Evolutionary conservation across 2,113 vertebrate genomes (phyloP).

Genomic region (Podarcis cretensis): DNA sequence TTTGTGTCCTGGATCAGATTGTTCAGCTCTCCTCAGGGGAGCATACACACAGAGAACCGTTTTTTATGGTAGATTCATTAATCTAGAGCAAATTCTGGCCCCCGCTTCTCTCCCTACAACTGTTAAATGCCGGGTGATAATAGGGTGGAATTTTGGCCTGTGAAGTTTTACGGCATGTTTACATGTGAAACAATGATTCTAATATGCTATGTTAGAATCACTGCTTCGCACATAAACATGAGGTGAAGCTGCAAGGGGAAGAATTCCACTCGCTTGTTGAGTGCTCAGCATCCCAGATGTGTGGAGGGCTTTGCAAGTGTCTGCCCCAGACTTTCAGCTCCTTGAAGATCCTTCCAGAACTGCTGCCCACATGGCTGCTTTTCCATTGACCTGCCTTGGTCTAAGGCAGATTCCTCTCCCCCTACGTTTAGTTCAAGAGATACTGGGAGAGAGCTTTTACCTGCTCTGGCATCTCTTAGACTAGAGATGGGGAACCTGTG

Average conservation of each 20-base stretch:
- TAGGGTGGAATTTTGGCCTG: neutral
- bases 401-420: no score
- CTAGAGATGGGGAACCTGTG: no score
- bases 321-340: neutral
- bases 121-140: neutral
- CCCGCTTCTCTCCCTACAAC: neutral
- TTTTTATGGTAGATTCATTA: neutral
- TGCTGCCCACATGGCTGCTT: neutral
- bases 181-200: no score
- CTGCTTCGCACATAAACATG: neutral
- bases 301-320: neutral
- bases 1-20: neutral
- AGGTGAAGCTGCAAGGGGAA: neutral
- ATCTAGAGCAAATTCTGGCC: neutral
- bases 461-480: neutral
- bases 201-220: neutral
- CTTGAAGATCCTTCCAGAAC: neutral
- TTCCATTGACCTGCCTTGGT: no score
- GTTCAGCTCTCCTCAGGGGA: neutral
- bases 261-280: neutral
- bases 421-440: neutral
- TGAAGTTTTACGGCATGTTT: neutral
- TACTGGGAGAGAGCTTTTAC: neutral
- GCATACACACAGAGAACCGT: neutral
- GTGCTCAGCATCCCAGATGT: neutral